A percentile compares a stretch with the other conserved stretches of the same genome.
These are phyloP conservation scores for Marisa cornuarietis DNA, from an alignment of 1,140 invertebrate genomes.

Conservation along the genomic window DNA sequence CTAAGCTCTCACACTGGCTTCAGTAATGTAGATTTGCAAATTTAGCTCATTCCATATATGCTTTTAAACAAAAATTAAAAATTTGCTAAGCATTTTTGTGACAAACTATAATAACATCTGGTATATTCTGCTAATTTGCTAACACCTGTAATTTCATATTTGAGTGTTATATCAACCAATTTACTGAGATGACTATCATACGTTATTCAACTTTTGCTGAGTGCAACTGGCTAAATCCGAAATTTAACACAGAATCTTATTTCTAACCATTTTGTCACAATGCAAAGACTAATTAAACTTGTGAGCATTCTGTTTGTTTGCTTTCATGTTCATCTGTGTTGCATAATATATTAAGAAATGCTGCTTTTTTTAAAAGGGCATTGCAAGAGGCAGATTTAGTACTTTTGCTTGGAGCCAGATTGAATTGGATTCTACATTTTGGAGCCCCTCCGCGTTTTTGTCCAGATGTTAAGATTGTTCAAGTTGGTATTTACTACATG, in stretches of 20 bases:
- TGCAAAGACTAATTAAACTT: too few species aligned
- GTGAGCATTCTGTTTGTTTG: neutral
- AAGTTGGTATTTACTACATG: slow-evolving; percentile 68
- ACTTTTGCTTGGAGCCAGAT: slow-evolving; percentile 85
- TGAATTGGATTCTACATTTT: slow-evolving; percentile 99
- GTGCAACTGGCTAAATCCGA: neutral
- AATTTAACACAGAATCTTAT: too few species aligned
- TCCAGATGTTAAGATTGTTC: slow-evolving; percentile 87
- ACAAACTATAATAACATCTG: too few species aligned
- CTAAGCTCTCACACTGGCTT: too few species aligned
- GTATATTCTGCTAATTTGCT: too few species aligned
- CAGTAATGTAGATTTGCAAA: too few species aligned
- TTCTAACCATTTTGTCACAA: too few species aligned
- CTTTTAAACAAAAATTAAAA: too few species aligned
- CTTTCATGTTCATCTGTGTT: slow-evolving; percentile 7
- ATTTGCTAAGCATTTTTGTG: too few species aligned
- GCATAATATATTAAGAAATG: neutral
- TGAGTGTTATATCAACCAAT: neutral
- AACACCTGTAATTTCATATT: too few species aligned
- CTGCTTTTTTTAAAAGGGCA: slow-evolving; percentile 68
- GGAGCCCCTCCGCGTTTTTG: slow-evolving; percentile 87
- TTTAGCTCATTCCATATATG: too few species aligned
- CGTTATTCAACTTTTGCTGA: neutral
- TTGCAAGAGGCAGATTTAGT: slow-evolving; percentile 89
- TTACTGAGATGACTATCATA: neutral